Evolutionary conservation across 2,888 invertebrate species (phyloP).

Genomic region (Magallana nippona): DNA sequence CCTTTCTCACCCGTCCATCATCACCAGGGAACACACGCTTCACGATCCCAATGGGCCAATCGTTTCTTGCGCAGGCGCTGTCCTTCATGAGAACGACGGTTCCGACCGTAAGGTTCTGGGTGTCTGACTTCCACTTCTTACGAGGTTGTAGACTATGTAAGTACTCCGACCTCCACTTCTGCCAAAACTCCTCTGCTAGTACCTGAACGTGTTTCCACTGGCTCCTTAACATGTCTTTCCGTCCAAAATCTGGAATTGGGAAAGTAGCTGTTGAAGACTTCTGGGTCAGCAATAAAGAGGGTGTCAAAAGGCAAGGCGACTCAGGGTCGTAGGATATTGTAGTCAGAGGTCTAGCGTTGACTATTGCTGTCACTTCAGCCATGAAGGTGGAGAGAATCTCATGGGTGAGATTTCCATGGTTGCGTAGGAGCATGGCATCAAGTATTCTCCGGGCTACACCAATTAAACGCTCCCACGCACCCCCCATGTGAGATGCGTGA

Average conservation of each 20-base stretch:
- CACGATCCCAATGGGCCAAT: slow-evolving; percentile 39
- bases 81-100: slow-evolving; percentile 42
- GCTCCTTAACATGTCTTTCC: slow-evolving; percentile 42
- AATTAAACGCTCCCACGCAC: slow-evolving; percentile 50
- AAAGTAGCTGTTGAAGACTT: slow-evolving; percentile 11
- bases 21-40: neutral
- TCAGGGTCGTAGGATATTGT: slow-evolving; percentile 42
- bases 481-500: slow-evolving; percentile 51
- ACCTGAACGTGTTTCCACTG: slow-evolving; percentile 47
- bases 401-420: slow-evolving; percentile 37
- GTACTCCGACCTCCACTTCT: slow-evolving; percentile 45
- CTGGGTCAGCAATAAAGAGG: slow-evolving; percentile 45
- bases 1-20: slow-evolving; percentile 38
- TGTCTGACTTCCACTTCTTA: slow-evolving; percentile 39
- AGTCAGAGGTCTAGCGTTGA: slow-evolving; percentile 45
- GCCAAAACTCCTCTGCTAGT: slow-evolving; percentile 48
- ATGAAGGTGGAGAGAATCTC: slow-evolving; percentile 48
- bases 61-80: slow-evolving; percentile 7
- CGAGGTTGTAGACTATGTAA: slow-evolving; percentile 38
- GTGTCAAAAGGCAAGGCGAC: slow-evolving; percentile 38
- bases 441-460: slow-evolving; percentile 42
- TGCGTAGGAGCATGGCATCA: slow-evolving; percentile 3
- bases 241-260: neutral
- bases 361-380: slow-evolving; percentile 50
- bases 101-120: slow-evolving; percentile 25